A percentile compares a stretch with the other conserved stretches of the same genome.
Conservation (phyloP, 2,888 invertebrate species). For the Torymus tubicola region DNA sequence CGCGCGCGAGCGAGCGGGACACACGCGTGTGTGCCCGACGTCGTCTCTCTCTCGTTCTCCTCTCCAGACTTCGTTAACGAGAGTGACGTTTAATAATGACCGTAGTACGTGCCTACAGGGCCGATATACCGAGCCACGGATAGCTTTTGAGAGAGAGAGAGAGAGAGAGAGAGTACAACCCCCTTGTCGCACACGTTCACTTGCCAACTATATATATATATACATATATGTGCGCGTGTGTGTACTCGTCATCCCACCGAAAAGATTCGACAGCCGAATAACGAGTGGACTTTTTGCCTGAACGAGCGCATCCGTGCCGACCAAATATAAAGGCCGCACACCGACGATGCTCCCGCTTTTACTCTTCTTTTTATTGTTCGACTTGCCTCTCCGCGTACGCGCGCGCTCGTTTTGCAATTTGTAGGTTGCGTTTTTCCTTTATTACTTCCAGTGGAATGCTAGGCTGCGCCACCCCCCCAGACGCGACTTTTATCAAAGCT, state of each 20-base stretch:
- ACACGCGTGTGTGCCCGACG: neutral
- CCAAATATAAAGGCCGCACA: too few species aligned
- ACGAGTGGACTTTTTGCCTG: neutral
- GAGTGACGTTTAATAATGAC: slow-evolving; percentile 56
- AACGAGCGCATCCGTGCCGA: too few species aligned
- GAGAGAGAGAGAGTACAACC: too few species aligned
- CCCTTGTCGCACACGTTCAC: too few species aligned
- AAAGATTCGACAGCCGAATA: slow-evolving; percentile 40
- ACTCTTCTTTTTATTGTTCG: slow-evolving; percentile 1
- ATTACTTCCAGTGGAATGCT: slow-evolving; percentile 5
- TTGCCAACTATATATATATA: too few species aligned
- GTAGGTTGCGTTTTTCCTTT: neutral
- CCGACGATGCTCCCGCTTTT: neutral
- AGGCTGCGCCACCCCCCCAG: too few species aligned
- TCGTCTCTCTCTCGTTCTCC: neutral
- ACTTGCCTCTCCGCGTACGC: neutral
- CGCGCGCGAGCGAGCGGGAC: too few species aligned
- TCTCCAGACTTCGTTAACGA: slow-evolving; percentile 53
- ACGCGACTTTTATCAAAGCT: slow-evolving; percentile 24
- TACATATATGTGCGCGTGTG: too few species aligned
- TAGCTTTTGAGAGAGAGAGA: too few species aligned
- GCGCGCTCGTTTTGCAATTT: too few species aligned
- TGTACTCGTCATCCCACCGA: neutral
- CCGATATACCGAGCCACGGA: neutral
- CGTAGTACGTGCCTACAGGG: slow-evolving; percentile 25